Conservation (phyloP, 64 coral and sea anemone genomes). For the Porites australiensis region DNA sequence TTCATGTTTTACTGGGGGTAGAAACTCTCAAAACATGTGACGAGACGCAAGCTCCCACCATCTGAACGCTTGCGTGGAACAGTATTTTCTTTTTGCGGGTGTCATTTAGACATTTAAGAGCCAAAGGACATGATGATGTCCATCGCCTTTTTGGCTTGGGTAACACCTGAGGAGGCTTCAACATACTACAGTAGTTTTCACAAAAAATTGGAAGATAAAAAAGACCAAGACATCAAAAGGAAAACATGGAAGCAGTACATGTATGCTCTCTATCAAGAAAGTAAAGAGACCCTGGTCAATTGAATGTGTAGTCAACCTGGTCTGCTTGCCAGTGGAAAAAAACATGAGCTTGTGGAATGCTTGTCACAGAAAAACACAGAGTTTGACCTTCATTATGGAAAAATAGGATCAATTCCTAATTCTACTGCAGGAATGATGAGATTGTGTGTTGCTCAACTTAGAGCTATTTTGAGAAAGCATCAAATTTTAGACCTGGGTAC, state of each 20-base stretch:
- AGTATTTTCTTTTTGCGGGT: background rate
- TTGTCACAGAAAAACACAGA: slow-evolving; percentile 26
- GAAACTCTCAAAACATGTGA: background rate
- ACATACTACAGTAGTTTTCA: background rate
- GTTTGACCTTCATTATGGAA: slow-evolving; percentile 44
- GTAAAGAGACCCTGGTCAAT: slow-evolving; percentile 10
- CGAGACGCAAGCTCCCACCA: background rate
- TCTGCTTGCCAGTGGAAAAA: slow-evolving; percentile 3
- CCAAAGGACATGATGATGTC: background rate
- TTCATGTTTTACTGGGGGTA: background rate
- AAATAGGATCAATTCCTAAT: background rate
- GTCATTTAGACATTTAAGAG: too few species aligned
- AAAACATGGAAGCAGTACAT: slow-evolving; percentile 32
- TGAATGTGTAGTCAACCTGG: background rate
- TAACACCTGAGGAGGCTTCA: slow-evolving; percentile 13
- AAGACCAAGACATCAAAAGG: slow-evolving; percentile 39
- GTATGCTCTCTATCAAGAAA: slow-evolving; percentile 57
- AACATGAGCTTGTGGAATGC: slow-evolving; percentile 55
- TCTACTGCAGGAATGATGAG: slow-evolving; percentile 43
- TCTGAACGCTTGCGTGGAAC: background rate
- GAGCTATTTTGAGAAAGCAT: slow-evolving; percentile 57
- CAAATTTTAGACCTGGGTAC: slow-evolving; percentile 41
- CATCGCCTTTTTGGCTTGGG: slow-evolving; percentile 47
- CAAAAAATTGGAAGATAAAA: slow-evolving; percentile 30
- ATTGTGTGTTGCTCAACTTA: slow-evolving; percentile 44